Base-by-base conservation (phyloP, 1,140 invertebrate species). In the Anastrepha ludens region DNA sequence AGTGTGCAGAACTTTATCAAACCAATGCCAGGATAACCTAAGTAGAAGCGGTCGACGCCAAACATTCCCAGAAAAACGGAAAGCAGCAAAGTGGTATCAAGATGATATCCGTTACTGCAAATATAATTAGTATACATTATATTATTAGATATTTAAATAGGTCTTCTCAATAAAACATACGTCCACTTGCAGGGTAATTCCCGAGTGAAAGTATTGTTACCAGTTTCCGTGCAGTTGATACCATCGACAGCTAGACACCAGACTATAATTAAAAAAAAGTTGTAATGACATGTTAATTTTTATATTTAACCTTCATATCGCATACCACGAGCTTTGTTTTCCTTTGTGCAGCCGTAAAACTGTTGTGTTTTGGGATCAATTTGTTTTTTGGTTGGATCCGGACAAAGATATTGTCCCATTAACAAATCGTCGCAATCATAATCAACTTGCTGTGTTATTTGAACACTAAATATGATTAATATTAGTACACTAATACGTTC, bases 31-130 rank as follows among this genome's bases (percentile, higher is more conserved):
- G 98, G 97, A 94, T 99, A 99, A 20, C 99, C 99, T 3, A 99
- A 94, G 92, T 99, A 99, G 93, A 99, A 99, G 89, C 99, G 94
- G 93, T 99, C 99, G 17, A 97, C 95, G n/a, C 99, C 99, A 94
- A 99, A 98, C 97, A 99, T 98, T 47, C 98, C 98, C 70, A 98
- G 94, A 91, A 99, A 99, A 70, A 99, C 97, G 2, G 98, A 99
- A 0, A 99, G 94, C 17, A 99, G 92, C 81, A 99, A 93, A 0
- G 98, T 96, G 70, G 97, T 98, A 93, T 99, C 98, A 93, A 98
- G 97, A 1, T 97, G 97, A 92, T 98, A 98, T 81, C 98, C 98
- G 95, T 98, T 99, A 81, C 97, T 98, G 93, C 88, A 39, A 67
- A 67, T 55, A 20, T 17, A 86, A 81, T 60, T 44, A 44, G 58